phyloP scores from a whole-genome alignment of 1,140 invertebrate species.

The Bombus confusus region DNA sequence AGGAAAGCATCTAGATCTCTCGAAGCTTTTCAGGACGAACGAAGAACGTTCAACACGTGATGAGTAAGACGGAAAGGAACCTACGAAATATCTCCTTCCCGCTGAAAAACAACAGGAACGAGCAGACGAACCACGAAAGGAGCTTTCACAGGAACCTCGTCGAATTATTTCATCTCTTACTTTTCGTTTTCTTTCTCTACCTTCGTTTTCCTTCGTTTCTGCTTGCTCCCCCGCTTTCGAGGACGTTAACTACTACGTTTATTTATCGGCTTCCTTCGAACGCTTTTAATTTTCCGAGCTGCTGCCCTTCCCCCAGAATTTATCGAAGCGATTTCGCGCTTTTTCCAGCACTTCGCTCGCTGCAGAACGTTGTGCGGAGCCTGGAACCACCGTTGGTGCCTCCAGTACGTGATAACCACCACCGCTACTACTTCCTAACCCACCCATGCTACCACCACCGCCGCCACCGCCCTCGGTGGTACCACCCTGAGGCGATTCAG shows the following conservation, averaged over 20 bases:
- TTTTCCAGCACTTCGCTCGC: slow-evolving; percentile 91
- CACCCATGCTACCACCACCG: not conserved
- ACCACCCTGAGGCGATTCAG: slow-evolving; percentile 57
- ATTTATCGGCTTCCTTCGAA: slow-evolving; percentile 11
- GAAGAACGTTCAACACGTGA: slow-evolving; percentile 12
- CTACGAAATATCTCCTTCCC: slow-evolving; percentile 18
- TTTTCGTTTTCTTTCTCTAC: not conserved
- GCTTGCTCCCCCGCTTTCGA: slow-evolving; percentile 19
- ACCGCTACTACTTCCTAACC: slow-evolving; percentile 9
- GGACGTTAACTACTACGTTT: slow-evolving; percentile 12
- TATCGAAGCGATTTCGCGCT: slow-evolving; percentile 91
- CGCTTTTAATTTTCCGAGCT: slow-evolving; percentile 76
- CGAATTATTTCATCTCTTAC: slow-evolving; percentile 2
- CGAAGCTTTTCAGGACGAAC: not conserved
- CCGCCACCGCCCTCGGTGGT: not conserved
- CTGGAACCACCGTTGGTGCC: slow-evolving; percentile 78
- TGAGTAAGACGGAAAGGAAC: slow-evolving; percentile 34
- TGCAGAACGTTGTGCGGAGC: slow-evolving; percentile 80
- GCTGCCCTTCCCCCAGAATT: slow-evolving; percentile 89
- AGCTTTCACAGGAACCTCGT: slow-evolving; percentile 49
- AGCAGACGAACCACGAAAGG: slow-evolving; percentile 47
- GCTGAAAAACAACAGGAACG: slow-evolving; percentile 12
- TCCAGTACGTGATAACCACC: slow-evolving; percentile 79
- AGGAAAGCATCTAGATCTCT: not conserved
- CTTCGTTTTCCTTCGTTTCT: not conserved